phyloP scores from a whole-genome alignment of 92 coral and sea anemone genomes.

The Palythoa grandis region DNA sequence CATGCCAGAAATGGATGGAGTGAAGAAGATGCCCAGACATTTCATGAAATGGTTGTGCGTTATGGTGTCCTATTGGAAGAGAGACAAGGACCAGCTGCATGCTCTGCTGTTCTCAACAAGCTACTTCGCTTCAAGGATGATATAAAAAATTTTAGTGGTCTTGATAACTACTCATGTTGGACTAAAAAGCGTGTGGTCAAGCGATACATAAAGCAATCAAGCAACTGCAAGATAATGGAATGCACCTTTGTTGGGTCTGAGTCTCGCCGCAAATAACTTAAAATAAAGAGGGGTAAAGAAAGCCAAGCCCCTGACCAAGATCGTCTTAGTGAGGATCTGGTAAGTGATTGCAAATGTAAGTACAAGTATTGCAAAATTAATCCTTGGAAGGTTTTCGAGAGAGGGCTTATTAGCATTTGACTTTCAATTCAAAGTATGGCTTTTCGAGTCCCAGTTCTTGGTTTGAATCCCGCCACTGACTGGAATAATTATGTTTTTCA shows the following conservation, averaged over 20 bases:
- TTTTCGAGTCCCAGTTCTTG: no score
- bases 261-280: slow-evolving; percentile 45
- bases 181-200: slow-evolving; percentile 55
- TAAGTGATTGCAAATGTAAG: no score
- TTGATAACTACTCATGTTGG: slow-evolving; percentile 50
- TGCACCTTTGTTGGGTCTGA: slow-evolving; percentile 53
- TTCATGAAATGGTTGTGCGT: slow-evolving; percentile 55
- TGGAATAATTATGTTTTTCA: no score
- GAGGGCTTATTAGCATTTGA: no score
- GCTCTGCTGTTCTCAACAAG: slow-evolving; percentile 41
- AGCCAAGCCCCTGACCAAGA: no score
- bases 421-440: no score
- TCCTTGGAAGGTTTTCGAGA: no score
- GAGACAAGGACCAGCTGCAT: slow-evolving; percentile 45
- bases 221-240: slow-evolving; percentile 57
- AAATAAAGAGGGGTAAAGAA: slow-evolving; percentile 23
- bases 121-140: slow-evolving; percentile 57
- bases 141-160: slow-evolving; percentile 53
- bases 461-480: no score
- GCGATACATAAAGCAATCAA: slow-evolving; percentile 52
- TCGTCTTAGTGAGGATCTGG: no score
- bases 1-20: slow-evolving; percentile 57
- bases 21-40: slow-evolving; percentile 49
- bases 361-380: no score
- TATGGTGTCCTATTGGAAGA: slow-evolving; percentile 60